Base-by-base conservation (phyloP, 2,113 vertebrate genomes). In the Sardina pilchardus region DNA sequence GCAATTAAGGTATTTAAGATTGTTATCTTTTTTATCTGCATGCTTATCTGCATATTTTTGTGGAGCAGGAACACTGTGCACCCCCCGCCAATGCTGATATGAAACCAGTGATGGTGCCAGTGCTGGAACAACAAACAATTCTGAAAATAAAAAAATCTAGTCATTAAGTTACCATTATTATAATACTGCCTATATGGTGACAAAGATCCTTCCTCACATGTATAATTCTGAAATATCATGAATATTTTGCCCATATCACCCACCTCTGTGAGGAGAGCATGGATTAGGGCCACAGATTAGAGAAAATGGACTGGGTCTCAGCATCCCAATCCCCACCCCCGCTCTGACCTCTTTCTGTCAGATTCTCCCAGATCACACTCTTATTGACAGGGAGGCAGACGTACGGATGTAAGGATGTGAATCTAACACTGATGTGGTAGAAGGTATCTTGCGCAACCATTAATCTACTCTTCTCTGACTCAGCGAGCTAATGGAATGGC, bases 301-400 rank as follows among this genome's bases (percentile, higher is more conserved):
- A 30, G 3, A 10, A 71, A n/a, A 71, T 71, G 63, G 26, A 71
- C 7, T 30, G 63, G 63, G 63, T 71, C 63, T 71, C n/a, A 30
- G 26, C 8, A 8, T 10, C 26, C 63, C n/a, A 6, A 71, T 71
- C 63, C 63, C 63, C 63, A 26, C 63, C 63, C 63, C 63, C 63
- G 8, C 63, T 2, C 63, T 71, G 71, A 78, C 71, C 71, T 78
- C 71, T 17, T 78, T 39, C 71, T 78, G 34, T 78, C 71, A 78
- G 30, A 78, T 78, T 78, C 34, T 34, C 71, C 71, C 71, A 78
- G 71, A 36, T 36, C 71, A 78, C 71, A 34, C 30, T 30, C 26
- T 34, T 78, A 78, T 78, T 78, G 34, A 78, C 34, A 78, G 71
- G 0, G 12, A 78, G 30, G 26, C 30, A 4, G 10, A 12, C 16